Evolutionary conservation across 2,888 invertebrate genomes (phyloP).

Genomic region (Zonitis immaculata): DNA sequence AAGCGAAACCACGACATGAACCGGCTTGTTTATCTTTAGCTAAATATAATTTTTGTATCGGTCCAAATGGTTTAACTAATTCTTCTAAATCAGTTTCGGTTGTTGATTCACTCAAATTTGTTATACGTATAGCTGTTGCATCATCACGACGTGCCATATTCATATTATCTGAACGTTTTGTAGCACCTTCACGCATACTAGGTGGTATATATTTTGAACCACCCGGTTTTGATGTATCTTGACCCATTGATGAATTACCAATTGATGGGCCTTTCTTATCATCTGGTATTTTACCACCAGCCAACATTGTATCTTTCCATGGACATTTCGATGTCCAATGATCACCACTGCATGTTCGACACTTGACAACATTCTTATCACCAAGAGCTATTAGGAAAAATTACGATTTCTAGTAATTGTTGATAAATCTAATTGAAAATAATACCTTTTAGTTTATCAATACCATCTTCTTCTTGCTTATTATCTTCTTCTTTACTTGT

Average conservation of each 20-base stretch:
- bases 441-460: constrained; percentile 79
- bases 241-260: constrained; percentile 20
- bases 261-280: constrained; percentile 49
- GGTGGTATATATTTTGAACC: constrained; percentile 83
- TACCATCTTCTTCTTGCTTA: constrained; percentile 72
- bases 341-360: constrained; percentile 88
- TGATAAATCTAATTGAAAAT: constrained; percentile 6
- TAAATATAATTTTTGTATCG: constrained; percentile 87
- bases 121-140: constrained; percentile 90
- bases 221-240: constrained; percentile 40
- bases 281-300: constrained; percentile 59
- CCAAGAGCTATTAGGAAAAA: constrained; percentile 39
- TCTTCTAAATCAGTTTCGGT: constrained; percentile 94
- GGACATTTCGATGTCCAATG: constrained; percentile 99
- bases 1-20: constrained; percentile 95
- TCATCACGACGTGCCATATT: constrained; percentile 68
- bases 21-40: constrained; percentile 90
- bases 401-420: neutral
- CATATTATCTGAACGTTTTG: constrained; percentile 65
- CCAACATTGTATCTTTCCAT: constrained; percentile 85
- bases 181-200: constrained; percentile 77
- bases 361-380: constrained; percentile 72
- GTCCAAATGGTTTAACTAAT: constrained; percentile 90
- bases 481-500: constrained; percentile 84
- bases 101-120: constrained; percentile 95